A percentile compares a stretch with the other conserved stretches of the same genome.
These are phyloP conservation scores for Pygocentrus nattereri DNA, from an alignment of 2,797 vertebrate genomes.

Conservation along the genomic window DNA sequence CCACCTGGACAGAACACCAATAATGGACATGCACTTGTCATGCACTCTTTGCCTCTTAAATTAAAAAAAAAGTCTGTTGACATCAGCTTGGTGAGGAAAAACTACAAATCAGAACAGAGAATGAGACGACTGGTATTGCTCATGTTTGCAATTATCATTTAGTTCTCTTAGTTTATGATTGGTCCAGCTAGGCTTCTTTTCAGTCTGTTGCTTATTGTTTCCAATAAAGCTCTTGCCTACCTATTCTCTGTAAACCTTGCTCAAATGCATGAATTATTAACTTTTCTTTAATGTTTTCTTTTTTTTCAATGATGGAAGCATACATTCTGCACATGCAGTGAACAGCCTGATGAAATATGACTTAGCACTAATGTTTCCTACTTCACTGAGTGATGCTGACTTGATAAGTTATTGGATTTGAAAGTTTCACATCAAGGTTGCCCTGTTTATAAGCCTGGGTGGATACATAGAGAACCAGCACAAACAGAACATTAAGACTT, in stretches of 20 bases:
- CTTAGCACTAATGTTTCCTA: not conserved
- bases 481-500: slow-evolving; percentile 21
- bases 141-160: not conserved
- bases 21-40: slow-evolving; percentile 35
- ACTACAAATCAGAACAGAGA: not conserved
- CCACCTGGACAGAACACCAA: slow-evolving; percentile 7
- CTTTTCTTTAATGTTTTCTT: slow-evolving; percentile 5
- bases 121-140: not conserved
- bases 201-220: not conserved
- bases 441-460: slow-evolving; percentile 23
- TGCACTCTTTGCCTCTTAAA: not conserved
- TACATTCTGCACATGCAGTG: slow-evolving; percentile 11
- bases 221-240: not conserved
- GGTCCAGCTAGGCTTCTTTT: not conserved
- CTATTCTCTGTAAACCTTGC: not conserved
- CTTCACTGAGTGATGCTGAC: slow-evolving; percentile 11
- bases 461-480: slow-evolving; percentile 9
- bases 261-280: slow-evolving; percentile 12
- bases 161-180: not conserved
- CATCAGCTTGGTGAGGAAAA: not conserved
- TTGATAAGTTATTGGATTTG: slow-evolving; percentile 7
- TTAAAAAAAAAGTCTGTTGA: not conserved
- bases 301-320: slow-evolving; percentile 2
- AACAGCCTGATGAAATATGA: slow-evolving; percentile 2
- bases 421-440: not conserved